A percentile compares a stretch with the other conserved stretches of the same genome.
Evolutionary conservation across 2,797 vertebrate species (phyloP).

Genomic region (Takifugu ocellatus): DNA sequence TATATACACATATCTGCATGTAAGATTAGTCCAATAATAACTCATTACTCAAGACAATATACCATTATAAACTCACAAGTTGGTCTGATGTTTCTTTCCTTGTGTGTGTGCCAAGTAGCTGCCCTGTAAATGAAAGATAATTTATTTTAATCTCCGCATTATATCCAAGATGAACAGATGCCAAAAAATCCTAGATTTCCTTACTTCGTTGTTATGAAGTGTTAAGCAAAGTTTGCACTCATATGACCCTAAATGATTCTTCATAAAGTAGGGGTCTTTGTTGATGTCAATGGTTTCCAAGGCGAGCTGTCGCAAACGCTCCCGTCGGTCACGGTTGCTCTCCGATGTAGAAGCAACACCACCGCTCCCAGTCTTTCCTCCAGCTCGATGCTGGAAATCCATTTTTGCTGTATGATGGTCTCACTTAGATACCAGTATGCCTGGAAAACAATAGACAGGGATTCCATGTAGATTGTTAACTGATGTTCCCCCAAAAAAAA

Average conservation of each 20-base stretch:
- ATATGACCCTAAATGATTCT: constrained; percentile 96
- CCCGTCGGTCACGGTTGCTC: constrained; percentile 91
- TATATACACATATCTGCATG: too few species aligned
- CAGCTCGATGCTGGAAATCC: constrained; percentile 97
- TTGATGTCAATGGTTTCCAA: constrained; percentile 98
- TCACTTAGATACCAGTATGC: constrained; percentile 8
- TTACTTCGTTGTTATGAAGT: constrained; percentile 96
- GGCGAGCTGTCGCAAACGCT: constrained; percentile 90
- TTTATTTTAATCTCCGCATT: not conserved
- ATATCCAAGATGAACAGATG: not conserved
- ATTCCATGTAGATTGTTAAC: not conserved
- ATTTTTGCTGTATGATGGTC: constrained; percentile 67
- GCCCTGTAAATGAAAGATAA: constrained; percentile 73
- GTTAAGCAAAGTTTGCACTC: constrained; percentile 98
- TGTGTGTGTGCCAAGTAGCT: constrained; percentile 98
- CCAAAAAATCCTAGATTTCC: constrained; percentile 5
- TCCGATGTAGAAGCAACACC: constrained; percentile 94
- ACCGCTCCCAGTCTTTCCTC: constrained; percentile 94
- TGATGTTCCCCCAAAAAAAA: not conserved
- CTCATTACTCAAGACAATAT: not conserved
- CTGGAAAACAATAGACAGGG: constrained; percentile 12
- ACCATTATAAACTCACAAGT: constrained; percentile 84
- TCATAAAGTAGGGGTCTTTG: constrained; percentile 99
- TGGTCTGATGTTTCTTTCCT: constrained; percentile 98
- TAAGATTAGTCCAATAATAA: too few species aligned